Evolutionary conservation across 2,888 invertebrate genomes (phyloP).

Genomic region (Cryptocheilus praepositus): DNA sequence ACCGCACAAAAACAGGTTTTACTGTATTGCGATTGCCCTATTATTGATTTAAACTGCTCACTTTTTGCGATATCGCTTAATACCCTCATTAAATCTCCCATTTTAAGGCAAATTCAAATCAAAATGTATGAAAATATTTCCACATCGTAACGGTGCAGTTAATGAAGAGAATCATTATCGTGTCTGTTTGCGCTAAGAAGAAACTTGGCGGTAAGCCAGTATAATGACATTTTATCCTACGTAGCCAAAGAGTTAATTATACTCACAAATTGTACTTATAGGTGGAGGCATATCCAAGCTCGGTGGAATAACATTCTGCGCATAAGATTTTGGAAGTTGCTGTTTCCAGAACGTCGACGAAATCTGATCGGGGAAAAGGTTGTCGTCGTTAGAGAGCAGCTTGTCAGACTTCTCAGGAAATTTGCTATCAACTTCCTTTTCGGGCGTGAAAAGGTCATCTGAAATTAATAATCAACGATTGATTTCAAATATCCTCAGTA

Average conservation of each 20-base stretch:
- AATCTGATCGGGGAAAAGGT: slow-evolving; percentile 62
- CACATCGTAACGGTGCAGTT: too few species aligned
- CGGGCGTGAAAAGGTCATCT: slow-evolving; percentile 66
- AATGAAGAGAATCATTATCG: too few species aligned
- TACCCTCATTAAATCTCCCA: too few species aligned
- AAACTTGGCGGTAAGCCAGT: too few species aligned
- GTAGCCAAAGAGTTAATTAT: neutral
- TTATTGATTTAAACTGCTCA: too few species aligned
- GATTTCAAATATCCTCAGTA: neutral
- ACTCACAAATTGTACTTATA: slow-evolving; percentile 65
- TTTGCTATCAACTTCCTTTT: slow-evolving; percentile 48
- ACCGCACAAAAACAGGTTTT: too few species aligned
- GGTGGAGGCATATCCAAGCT: slow-evolving; percentile 72
- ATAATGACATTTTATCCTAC: too few species aligned
- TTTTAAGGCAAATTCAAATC: too few species aligned
- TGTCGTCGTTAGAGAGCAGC: slow-evolving; percentile 55
- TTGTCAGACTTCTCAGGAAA: slow-evolving; percentile 59
- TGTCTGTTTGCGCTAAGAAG: too few species aligned
- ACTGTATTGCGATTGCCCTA: too few species aligned
- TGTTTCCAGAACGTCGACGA: slow-evolving; percentile 61
- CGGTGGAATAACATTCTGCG: slow-evolving; percentile 68
- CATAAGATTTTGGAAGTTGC: slow-evolving; percentile 55
- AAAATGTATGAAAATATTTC: too few species aligned
- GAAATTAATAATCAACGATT: slow-evolving; percentile 26
- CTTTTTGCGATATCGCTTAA: too few species aligned